Conservation (phyloP, 2,888 invertebrate species). For the Pogonocherus hispidulus region DNA sequence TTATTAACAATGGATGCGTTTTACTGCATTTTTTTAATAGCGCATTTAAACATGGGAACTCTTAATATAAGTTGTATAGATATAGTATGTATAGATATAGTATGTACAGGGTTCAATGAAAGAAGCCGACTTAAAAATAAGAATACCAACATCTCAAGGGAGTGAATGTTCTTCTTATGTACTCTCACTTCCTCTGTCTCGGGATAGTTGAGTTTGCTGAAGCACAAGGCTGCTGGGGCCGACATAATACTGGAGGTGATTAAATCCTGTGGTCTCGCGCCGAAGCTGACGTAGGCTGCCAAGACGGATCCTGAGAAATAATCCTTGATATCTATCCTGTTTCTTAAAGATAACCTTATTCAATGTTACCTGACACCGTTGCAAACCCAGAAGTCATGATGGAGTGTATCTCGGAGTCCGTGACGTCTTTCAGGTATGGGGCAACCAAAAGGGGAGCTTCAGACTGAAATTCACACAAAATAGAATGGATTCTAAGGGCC, state of each 20-base stretch:
- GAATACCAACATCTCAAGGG: conserved; percentile 71
- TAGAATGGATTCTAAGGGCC: too few relatives aligned
- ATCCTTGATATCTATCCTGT: background rate
- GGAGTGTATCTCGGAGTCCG: conserved; percentile 92
- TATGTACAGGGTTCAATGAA: too few relatives aligned
- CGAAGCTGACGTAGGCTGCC: conserved; percentile 93
- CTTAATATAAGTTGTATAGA: too few relatives aligned
- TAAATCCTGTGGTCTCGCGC: conserved; percentile 88
- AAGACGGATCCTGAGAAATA: conserved; percentile 81
- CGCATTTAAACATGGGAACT: too few relatives aligned
- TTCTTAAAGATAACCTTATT: background rate
- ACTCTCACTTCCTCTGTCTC: conserved; percentile 88
- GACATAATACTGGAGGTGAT: conserved; percentile 97
- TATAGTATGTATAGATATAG: too few relatives aligned
- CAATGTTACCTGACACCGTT: conserved; percentile 84
- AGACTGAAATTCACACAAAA: conserved; percentile 73
- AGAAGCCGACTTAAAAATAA: too few relatives aligned
- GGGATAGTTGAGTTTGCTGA: conserved; percentile 91
- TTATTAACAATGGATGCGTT: too few relatives aligned
- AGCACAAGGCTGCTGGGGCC: conserved; percentile 93
- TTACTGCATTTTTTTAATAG: too few relatives aligned
- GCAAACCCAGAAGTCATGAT: conserved; percentile 96
- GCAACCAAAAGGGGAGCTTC: conserved; percentile 92
- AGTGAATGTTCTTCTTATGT: conserved; percentile 80
- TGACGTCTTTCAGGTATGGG: conserved; percentile 88